Evolutionary conservation across 1,140 invertebrate genomes (phyloP).

Genomic region (Bicyclus anynana): DNA sequence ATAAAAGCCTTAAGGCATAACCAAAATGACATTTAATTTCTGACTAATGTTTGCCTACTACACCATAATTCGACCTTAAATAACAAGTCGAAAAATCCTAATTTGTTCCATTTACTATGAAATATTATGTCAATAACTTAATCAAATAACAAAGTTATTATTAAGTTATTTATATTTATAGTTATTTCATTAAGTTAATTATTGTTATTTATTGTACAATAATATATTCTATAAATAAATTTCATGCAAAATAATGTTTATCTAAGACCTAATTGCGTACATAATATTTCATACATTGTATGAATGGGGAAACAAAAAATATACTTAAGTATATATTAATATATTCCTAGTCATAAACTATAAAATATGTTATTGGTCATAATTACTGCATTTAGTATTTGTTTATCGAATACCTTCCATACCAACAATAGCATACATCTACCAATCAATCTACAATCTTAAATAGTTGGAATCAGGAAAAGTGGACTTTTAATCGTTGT

Average conservation of each 20-base stretch:
- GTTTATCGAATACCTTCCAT: conserved; percentile 14
- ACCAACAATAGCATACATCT: conserved; percentile 7
- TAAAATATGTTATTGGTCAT: conserved; percentile 20
- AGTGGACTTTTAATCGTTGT: conserved; percentile 10
- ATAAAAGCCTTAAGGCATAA: not conserved
- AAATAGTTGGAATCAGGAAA: conserved; percentile 25
- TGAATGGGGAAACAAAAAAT: conserved; percentile 4
- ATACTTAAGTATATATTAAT: not conserved
- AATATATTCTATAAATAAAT: too few species aligned
- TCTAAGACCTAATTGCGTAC: too few species aligned
- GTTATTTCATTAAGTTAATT: too few species aligned
- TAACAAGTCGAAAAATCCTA: too few species aligned
- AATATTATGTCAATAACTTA: too few species aligned
- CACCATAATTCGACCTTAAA: too few species aligned
- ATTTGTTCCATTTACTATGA: too few species aligned
- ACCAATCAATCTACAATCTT: conserved; percentile 1
- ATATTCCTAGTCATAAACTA: conserved; percentile 2
- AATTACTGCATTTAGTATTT: conserved; percentile 17
- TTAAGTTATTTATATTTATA: too few species aligned
- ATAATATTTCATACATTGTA: not conserved
- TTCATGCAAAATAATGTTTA: too few species aligned
- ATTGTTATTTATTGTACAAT: too few species aligned
- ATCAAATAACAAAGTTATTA: too few species aligned
- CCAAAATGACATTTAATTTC: not conserved
- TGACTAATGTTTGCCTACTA: too few species aligned